Percentiles rank a stretch among this genome's conserved stretches.
Evolutionary conservation across 2,888 invertebrate species (phyloP).

Genomic region (Troides oblongomaculatus): DNA sequence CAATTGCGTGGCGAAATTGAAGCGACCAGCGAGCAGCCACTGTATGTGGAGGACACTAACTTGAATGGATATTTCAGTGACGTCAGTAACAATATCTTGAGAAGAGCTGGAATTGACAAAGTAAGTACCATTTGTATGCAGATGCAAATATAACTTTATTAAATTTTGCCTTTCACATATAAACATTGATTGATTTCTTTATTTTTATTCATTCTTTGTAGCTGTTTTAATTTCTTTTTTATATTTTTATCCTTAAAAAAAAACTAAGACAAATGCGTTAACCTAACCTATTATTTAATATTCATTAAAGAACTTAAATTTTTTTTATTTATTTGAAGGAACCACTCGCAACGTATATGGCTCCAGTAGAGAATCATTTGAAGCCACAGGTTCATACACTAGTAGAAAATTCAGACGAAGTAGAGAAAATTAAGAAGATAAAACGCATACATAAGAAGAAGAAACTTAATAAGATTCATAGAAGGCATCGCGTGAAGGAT

Average conservation of each 20-base stretch:
- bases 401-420: constrained; percentile 28
- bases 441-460: constrained; percentile 59
- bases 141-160: neutral
- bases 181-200: neutral
- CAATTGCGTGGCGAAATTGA: constrained; percentile 49
- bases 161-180: neutral
- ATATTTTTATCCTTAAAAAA: too few relatives aligned
- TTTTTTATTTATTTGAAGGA: constrained; percentile 39
- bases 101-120: constrained; percentile 48
- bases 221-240: too few relatives aligned
- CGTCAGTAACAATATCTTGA: constrained; percentile 55
- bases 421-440: constrained; percentile 46
- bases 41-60: constrained; percentile 53
- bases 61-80: constrained; percentile 67
- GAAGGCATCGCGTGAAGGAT: constrained; percentile 50
- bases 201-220: too few relatives aligned
- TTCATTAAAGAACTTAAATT: too few relatives aligned
- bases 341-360: constrained; percentile 61
- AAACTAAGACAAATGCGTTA: too few relatives aligned
- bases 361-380: constrained; percentile 54
- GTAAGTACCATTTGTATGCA: constrained; percentile 35
- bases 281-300: too few relatives aligned
- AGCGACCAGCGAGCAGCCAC: constrained; percentile 49
- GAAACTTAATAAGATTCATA: constrained; percentile 44
- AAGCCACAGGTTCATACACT: constrained; percentile 35